phyloP scores from a whole-genome alignment of 35 echinoderm and acorn worm genomes.

The Stichopus chloronotus region DNA sequence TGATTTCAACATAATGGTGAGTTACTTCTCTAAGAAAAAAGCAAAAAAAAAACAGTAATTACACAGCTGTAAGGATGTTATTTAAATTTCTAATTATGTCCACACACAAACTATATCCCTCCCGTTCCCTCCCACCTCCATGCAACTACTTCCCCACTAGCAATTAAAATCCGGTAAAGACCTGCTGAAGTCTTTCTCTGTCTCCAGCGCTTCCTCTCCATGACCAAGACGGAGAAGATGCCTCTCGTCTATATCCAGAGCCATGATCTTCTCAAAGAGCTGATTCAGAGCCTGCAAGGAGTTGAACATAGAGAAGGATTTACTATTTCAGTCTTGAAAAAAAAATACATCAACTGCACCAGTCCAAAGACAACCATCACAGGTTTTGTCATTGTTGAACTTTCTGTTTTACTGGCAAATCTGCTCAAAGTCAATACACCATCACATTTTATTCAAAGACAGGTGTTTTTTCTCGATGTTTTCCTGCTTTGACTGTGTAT shows the following conservation, averaged over 20 bases:
- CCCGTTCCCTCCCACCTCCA: background rate
- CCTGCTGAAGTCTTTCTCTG: conserved; percentile 99
- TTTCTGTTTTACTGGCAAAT: no score
- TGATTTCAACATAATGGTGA: no score
- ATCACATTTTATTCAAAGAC: no score
- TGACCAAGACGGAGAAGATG: conserved; percentile 96
- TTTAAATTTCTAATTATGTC: no score
- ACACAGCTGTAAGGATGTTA: no score
- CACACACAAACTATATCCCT: background rate
- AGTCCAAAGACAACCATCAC: background rate
- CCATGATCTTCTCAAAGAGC: conserved; percentile 99
- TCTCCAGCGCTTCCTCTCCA: conserved; percentile 96
- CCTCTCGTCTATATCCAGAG: conserved; percentile 95
- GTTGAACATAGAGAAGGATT: background rate
- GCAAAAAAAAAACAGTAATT: no score
- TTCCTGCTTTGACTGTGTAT: no score
- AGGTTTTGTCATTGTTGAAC: background rate
- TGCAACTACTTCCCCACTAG: no score
- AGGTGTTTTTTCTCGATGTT: no score
- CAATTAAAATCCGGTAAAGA: background rate
- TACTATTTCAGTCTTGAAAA: background rate
- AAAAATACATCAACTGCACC: background rate
- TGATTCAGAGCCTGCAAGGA: conserved; percentile 88
- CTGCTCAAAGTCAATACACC: no score
- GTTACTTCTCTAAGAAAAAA: no score